A percentile compares a stretch with the other conserved stretches of the same genome.
These are phyloP conservation scores for Bombus turneri DNA, from an alignment of 1,140 invertebrate species.

Conservation along the genomic window DNA sequence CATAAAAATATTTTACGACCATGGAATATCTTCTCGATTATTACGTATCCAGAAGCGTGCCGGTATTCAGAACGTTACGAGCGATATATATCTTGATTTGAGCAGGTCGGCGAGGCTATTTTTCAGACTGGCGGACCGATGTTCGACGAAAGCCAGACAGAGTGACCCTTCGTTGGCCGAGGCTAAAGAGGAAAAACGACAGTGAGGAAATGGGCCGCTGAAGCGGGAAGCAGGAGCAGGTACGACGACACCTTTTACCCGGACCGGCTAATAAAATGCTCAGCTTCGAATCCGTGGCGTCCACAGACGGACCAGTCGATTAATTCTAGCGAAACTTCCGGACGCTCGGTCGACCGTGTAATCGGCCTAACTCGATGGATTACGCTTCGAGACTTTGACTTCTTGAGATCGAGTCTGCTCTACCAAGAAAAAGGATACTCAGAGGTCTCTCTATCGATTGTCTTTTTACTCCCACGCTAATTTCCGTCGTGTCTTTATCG, in stretches of 20 bases:
- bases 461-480: too few species aligned
- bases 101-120: not conserved
- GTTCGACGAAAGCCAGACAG: slow-evolving; percentile 21
- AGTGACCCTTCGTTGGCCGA: too few species aligned
- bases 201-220: not conserved
- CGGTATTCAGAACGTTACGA: too few species aligned
- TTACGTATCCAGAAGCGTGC: too few species aligned
- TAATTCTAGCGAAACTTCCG: slow-evolving; percentile 33
- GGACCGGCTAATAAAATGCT: slow-evolving; percentile 34
- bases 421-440: too few species aligned
- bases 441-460: too few species aligned
- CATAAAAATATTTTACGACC: too few species aligned
- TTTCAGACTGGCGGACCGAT: not conserved
- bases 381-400: not conserved
- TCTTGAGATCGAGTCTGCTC: not conserved
- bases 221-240: not conserved
- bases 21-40: too few species aligned
- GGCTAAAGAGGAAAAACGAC: not conserved
- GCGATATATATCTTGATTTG: too few species aligned
- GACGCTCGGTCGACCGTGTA: not conserved
- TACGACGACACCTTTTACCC: not conserved
- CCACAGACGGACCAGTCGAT: not conserved
- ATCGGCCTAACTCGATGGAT: slow-evolving; percentile 52
- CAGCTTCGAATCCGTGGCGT: slow-evolving; percentile 13
- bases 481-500: too few species aligned